phyloP scores from a whole-genome alignment of 2,797 vertebrate genomes.

The Toxotes lorentzi region DNA sequence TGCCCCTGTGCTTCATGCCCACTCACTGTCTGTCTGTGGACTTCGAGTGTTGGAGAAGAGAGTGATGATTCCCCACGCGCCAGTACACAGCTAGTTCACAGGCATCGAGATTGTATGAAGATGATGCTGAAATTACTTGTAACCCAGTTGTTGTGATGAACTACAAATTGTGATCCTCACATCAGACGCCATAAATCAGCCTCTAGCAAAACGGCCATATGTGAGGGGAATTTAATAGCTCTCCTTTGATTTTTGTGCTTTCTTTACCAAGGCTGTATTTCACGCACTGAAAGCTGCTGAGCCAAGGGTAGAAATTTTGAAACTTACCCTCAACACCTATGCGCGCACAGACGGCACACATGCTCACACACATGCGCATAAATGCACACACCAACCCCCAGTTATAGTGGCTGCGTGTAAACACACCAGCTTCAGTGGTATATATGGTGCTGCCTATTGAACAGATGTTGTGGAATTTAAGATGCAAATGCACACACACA shows the following conservation, averaged over 20 bases:
- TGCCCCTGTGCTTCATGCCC: conserved; percentile 51
- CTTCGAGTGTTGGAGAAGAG: conserved; percentile 14
- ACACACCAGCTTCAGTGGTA: conserved; percentile 77
- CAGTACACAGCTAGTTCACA: conserved; percentile 59
- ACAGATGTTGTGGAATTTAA: conserved; percentile 95
- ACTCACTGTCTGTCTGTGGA: conserved; percentile 52
- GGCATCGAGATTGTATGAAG: conserved; percentile 46
- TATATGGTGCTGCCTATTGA: conserved; percentile 83
- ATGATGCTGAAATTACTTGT: conserved; percentile 75
- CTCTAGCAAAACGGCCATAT: conserved; percentile 69
- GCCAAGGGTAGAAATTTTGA: conserved; percentile 52
- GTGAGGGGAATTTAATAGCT: conserved; percentile 69
- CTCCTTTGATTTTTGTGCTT: conserved; percentile 57
- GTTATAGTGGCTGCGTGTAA: conserved; percentile 79
- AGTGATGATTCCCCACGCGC: conserved; percentile 49
- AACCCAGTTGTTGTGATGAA: conserved; percentile 80
- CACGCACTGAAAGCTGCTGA: conserved; percentile 47
- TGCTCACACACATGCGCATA: conserved; percentile 64
- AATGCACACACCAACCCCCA: conserved; percentile 66
- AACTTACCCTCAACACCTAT: conserved; percentile 65
- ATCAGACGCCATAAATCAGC: conserved; percentile 73
- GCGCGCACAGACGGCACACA: conserved; percentile 68
- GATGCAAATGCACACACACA: conserved; percentile 81
- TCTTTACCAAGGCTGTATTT: conserved; percentile 50
- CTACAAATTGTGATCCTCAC: conserved; percentile 69